Percentiles rank a stretch among this genome's conserved stretches.
phyloP scores from a whole-genome alignment of 2,888 invertebrate genomes.

The Nomada goodeniana region DNA sequence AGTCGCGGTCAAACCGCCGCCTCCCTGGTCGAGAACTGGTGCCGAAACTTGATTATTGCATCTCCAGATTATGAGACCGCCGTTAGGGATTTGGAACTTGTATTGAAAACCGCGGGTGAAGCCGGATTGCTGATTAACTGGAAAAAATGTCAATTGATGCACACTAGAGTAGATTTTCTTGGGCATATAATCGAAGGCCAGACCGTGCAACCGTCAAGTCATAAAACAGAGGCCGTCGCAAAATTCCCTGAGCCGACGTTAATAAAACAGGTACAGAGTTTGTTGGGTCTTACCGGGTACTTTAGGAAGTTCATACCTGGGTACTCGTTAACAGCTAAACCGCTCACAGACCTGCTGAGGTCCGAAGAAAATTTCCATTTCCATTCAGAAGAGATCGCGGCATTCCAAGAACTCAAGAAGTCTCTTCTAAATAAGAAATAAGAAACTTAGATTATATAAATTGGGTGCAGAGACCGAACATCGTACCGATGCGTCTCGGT shows the following conservation, averaged over 20 bases:
- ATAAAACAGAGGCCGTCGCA: background rate
- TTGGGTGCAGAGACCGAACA: background rate
- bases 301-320: constrained; percentile 62
- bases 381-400: background rate
- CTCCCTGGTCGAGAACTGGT: background rate
- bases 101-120: background rate
- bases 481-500: background rate
- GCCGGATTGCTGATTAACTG: background rate
- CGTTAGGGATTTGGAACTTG: background rate
- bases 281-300: constrained; percentile 59
- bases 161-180: background rate
- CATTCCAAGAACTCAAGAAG: background rate
- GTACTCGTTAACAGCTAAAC: constrained; percentile 66
- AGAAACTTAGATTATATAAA: background rate
- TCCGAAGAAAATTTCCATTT: background rate
- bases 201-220: background rate
- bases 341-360: constrained; percentile 69
- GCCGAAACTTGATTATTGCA: background rate
- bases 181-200: background rate
- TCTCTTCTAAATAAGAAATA: too few relatives aligned
- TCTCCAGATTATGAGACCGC: background rate
- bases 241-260: background rate
- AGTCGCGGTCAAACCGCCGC: background rate
- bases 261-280: constrained; percentile 24
- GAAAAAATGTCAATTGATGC: background rate